Evolutionary conservation across 1,140 invertebrate species (phyloP).

Genomic region (Helicoverpa zea): DNA sequence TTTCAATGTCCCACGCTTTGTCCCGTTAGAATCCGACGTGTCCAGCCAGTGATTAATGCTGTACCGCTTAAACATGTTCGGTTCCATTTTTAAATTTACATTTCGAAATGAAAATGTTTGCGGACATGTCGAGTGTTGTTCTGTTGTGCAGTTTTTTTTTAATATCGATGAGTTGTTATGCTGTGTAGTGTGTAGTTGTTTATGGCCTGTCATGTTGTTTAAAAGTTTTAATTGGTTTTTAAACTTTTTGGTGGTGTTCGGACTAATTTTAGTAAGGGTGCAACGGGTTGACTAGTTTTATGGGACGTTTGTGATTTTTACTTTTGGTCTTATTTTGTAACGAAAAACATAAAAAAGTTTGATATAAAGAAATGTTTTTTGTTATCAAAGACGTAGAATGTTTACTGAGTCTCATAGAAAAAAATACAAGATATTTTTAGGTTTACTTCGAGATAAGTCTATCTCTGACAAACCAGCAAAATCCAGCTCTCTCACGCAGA

Average conservation of each 20-base stretch:
- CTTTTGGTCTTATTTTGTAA: no score
- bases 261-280: no score
- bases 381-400: no score
- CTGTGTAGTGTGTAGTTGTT: background rate
- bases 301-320: no score
- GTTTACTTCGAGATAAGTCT: no score
- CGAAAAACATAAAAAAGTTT: no score
- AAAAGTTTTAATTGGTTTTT: background rate
- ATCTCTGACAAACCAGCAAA: background rate
- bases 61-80: slow-evolving; percentile 38
- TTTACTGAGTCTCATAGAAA: no score
- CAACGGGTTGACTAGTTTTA: no score
- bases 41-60: slow-evolving; percentile 36
- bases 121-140: slow-evolving; percentile 27
- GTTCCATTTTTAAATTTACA: slow-evolving; percentile 41
- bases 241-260: no score
- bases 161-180: no score
- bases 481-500: background rate
- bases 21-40: slow-evolving; percentile 35
- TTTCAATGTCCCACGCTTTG: slow-evolving; percentile 29
- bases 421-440: no score
- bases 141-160: background rate
- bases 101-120: slow-evolving; percentile 42
- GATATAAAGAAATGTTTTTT: no score
- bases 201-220: background rate